These are phyloP conservation scores for Grantiella picta DNA, from an alignment of 2,113 vertebrate species.

Conservation along the genomic window DNA sequence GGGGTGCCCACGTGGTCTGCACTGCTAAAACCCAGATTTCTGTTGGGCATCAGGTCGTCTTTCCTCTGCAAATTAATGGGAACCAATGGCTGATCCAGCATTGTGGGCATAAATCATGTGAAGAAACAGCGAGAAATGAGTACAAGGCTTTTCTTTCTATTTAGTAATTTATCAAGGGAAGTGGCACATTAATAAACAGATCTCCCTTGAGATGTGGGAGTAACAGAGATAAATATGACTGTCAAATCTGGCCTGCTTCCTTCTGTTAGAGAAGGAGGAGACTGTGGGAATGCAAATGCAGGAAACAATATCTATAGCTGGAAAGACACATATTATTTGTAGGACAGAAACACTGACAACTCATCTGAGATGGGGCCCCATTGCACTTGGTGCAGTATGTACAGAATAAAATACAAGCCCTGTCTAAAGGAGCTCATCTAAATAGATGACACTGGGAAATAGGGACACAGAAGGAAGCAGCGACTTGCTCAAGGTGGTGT, in stretches of 20 bases:
- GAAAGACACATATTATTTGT: conserved; percentile 1
- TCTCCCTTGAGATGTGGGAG: conserved; percentile 82
- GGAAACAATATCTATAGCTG: conserved; percentile 31
- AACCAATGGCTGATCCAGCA: conserved; percentile 38
- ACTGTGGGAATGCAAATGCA: conserved; percentile 72
- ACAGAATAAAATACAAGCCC: not conserved
- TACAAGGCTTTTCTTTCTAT: conserved; percentile 84
- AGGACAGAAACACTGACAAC: conserved; percentile 27
- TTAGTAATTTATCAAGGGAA: conserved; percentile 90
- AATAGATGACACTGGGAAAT: not conserved
- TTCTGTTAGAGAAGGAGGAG: conserved; percentile 65
- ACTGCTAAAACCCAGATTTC: conserved; percentile 16
- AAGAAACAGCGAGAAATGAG: conserved; percentile 79
- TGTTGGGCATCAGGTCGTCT: conserved; percentile 37
- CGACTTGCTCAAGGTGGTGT: not conserved
- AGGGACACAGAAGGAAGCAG: not conserved
- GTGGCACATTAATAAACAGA: conserved; percentile 88
- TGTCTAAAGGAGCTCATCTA: not conserved
- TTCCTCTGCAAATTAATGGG: conserved; percentile 62
- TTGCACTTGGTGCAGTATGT: not conserved
- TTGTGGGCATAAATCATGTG: conserved; percentile 76
- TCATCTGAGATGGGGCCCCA: not conserved
- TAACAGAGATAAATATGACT: conserved; percentile 84
- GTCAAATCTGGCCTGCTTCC: conserved; percentile 78
- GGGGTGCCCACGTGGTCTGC: not conserved